phyloP scores from a whole-genome alignment of 2,797 vertebrate species.

The Champsocephalus gunnari region DNA sequence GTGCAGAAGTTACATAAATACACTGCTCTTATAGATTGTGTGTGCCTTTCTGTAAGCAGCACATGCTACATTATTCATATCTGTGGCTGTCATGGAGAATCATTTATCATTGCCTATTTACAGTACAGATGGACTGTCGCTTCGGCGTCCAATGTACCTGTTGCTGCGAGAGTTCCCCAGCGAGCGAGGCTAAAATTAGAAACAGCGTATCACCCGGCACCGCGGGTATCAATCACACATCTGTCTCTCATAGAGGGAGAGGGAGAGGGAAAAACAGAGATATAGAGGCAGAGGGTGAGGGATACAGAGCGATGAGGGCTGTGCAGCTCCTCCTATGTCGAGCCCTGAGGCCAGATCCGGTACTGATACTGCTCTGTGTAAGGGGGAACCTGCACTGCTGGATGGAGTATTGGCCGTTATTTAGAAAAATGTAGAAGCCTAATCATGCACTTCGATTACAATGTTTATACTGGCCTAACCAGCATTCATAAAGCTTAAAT shows the following conservation, averaged over 20 bases:
- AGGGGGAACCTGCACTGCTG: constrained; percentile 1
- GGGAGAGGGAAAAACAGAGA: neutral
- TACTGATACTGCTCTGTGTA: constrained; percentile 1
- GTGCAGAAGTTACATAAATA: neutral
- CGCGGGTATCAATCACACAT: constrained; percentile 78
- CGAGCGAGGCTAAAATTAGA: constrained; percentile 81
- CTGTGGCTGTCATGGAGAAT: constrained; percentile 67
- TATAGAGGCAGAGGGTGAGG: neutral
- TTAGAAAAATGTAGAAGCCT: no score
- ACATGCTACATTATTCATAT: constrained; percentile 67
- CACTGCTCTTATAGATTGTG: constrained; percentile 12
- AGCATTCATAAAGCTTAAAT: neutral
- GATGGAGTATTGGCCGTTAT: neutral
- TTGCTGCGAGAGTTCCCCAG: constrained; percentile 67
- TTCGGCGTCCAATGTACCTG: constrained; percentile 79
- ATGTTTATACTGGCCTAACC: neutral
- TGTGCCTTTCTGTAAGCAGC: constrained; percentile 20
- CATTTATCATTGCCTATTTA: constrained; percentile 77
- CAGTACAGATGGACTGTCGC: constrained; percentile 74
- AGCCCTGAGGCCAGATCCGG: constrained; percentile 41
- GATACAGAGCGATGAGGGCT: constrained; percentile 26
- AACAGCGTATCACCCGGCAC: constrained; percentile 65
- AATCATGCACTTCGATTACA: constrained; percentile 22
- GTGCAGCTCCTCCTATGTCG: constrained; percentile 37
- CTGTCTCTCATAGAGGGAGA: constrained; percentile 52